phyloP scores from a whole-genome alignment of 2,888 invertebrate genomes.

The Fissipunctia ypsillon region DNA sequence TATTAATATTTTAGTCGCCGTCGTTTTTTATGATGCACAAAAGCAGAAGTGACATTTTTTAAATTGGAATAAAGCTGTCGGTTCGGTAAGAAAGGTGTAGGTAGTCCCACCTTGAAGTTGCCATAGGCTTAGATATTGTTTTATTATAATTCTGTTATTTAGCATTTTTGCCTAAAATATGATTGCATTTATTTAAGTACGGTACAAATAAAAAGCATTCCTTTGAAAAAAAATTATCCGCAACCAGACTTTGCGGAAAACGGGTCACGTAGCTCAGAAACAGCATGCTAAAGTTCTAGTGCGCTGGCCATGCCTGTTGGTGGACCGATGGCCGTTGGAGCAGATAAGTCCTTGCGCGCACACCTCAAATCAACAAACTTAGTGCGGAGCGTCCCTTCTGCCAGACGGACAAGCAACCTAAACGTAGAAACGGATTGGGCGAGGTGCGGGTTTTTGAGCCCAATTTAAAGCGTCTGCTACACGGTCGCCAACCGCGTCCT shows the following conservation, averaged over 20 bases:
- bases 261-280: not conserved
- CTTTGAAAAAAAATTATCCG: constrained; percentile 6
- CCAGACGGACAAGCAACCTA: constrained; percentile 1
- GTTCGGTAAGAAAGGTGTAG: not conserved
- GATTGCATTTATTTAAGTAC: not conserved
- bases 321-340: constrained; percentile 19
- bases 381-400: not conserved
- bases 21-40: not conserved
- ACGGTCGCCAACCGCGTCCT: too few relatives aligned
- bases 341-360: constrained; percentile 6
- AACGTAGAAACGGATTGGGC: constrained; percentile 16
- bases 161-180: not conserved
- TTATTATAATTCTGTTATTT: not conserved
- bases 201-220: not conserved
- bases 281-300: not conserved
- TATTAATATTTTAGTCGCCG: not conserved
- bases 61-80: not conserved
- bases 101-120: not conserved
- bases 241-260: constrained; percentile 20
- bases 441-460: not conserved
- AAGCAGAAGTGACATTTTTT: not conserved
- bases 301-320: constrained; percentile 11
- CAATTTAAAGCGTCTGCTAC: too few relatives aligned
- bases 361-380: constrained; percentile 4
- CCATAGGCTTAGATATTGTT: not conserved